Evolutionary conservation across 2,888 invertebrate genomes (phyloP).

Genomic region (Leptopilina syphax): DNA sequence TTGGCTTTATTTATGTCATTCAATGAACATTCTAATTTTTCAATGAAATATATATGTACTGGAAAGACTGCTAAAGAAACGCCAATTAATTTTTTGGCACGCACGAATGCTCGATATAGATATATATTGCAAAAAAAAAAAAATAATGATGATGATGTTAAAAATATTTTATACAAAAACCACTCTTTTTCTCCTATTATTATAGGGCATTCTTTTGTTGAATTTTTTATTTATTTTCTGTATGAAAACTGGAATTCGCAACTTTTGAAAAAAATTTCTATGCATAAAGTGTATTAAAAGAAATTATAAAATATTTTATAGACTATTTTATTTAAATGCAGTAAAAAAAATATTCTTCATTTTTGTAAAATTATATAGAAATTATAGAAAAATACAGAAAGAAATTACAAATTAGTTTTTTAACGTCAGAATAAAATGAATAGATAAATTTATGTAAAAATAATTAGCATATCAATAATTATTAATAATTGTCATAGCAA

Average conservation of each 20-base stretch:
- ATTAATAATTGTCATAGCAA: no score
- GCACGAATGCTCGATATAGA: conserved; percentile 24
- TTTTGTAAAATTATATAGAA: no score
- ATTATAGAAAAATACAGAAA: no score
- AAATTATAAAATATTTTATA: no score
- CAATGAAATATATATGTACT: neutral
- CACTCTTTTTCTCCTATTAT: conserved; percentile 7
- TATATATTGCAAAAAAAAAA: neutral
- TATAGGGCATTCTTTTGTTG: neutral
- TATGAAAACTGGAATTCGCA: neutral
- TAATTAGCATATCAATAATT: no score
- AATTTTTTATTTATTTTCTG: neutral
- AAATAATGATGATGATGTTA: neutral
- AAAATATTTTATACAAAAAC: neutral
- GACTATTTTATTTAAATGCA: no score
- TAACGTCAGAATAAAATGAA: no score
- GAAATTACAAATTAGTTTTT: no score
- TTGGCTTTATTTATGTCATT: neutral
- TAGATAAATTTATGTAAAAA: no score
- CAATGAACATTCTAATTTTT: neutral
- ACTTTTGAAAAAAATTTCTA: neutral
- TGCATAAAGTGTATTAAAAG: no score
- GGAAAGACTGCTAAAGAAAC: conserved; percentile 31
- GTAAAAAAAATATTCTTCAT: no score
- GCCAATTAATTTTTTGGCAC: conserved; percentile 19